Percentiles rank a stretch among this genome's conserved stretches.
Conservation (phyloP, 2,888 invertebrate species). For the Galerucella calmariensis region DNA sequence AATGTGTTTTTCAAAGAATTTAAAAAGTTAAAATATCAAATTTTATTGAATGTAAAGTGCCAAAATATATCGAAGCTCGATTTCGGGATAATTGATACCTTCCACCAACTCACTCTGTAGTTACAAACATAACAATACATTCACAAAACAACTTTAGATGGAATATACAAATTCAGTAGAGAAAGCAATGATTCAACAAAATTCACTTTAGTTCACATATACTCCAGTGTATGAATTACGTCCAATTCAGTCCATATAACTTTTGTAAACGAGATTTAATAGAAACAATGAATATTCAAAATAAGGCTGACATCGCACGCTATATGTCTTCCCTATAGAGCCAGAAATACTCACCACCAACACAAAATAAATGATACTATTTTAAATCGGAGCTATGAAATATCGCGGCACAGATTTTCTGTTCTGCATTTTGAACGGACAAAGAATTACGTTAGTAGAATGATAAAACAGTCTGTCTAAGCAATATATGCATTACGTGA, state of each 20-base stretch:
- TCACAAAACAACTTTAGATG: constrained; percentile 1
- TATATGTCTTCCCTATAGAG: constrained; percentile 26
- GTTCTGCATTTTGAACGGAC: constrained; percentile 36
- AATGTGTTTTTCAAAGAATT: neutral
- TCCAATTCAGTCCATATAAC: constrained; percentile 37
- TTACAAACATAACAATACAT: constrained; percentile 4
- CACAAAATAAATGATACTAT: constrained; percentile 40
- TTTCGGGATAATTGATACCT: too few species aligned
- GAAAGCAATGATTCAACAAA: constrained; percentile 11
- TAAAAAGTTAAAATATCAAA: too few species aligned
- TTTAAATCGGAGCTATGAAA: constrained; percentile 41
- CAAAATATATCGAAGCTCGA: too few species aligned
- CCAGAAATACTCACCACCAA: constrained; percentile 28
- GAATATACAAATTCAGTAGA: constrained; percentile 17
- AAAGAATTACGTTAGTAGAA: constrained; percentile 21
- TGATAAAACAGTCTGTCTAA: constrained; percentile 24
- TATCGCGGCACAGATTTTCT: constrained; percentile 39
- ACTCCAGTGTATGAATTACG: constrained; percentile 30
- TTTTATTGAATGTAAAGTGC: too few species aligned
- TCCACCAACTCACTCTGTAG: neutral
- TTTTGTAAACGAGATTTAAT: constrained; percentile 32
- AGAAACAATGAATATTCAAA: constrained; percentile 40
- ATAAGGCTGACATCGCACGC: constrained; percentile 35
- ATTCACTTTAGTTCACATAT: constrained; percentile 16
- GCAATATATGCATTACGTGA: constrained; percentile 14